Evolutionary conservation across 92 coral and sea anemone species (phyloP).

Genomic region (Parazoanthus atlanticus): DNA sequence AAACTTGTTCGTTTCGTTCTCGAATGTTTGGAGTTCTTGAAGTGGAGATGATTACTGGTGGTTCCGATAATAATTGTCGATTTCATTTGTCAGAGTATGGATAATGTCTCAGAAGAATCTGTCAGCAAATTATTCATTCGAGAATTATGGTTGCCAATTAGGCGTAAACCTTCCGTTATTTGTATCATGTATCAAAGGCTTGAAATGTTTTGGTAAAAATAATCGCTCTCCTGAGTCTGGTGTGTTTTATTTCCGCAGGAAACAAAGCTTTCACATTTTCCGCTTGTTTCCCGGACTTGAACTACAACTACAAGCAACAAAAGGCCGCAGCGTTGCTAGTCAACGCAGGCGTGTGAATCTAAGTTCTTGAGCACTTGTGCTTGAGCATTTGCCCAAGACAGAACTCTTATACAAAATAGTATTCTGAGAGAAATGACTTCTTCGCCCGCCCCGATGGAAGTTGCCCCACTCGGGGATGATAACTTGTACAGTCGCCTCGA

Average conservation of each 20-base stretch:
- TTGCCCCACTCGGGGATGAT: constrained; percentile 28
- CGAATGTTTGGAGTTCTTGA: constrained; percentile 36
- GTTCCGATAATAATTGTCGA: constrained; percentile 15
- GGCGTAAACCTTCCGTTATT: neutral
- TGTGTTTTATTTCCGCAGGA: constrained; percentile 2
- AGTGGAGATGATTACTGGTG: constrained; percentile 32
- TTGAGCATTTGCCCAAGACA: neutral
- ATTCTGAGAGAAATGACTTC: constrained; percentile 14
- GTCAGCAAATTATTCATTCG: neutral
- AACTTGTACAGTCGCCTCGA: constrained; percentile 31
- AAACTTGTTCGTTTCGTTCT: constrained; percentile 34
- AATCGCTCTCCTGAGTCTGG: neutral
- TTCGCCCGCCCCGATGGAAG: constrained; percentile 22
- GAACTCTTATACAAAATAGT: neutral
- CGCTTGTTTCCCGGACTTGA: constrained; percentile 11
- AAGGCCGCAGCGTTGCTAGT: neutral
- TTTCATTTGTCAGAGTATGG: constrained; percentile 8
- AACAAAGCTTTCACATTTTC: neutral
- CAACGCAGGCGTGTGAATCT: constrained; percentile 15
- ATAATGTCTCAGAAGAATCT: neutral
- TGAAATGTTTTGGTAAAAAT: neutral
- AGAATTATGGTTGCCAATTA: neutral
- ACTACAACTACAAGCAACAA: neutral
- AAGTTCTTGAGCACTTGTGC: constrained; percentile 1
- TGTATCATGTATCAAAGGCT: neutral